phyloP scores from a whole-genome alignment of 2,888 invertebrate genomes.

The Selenia dentaria region DNA sequence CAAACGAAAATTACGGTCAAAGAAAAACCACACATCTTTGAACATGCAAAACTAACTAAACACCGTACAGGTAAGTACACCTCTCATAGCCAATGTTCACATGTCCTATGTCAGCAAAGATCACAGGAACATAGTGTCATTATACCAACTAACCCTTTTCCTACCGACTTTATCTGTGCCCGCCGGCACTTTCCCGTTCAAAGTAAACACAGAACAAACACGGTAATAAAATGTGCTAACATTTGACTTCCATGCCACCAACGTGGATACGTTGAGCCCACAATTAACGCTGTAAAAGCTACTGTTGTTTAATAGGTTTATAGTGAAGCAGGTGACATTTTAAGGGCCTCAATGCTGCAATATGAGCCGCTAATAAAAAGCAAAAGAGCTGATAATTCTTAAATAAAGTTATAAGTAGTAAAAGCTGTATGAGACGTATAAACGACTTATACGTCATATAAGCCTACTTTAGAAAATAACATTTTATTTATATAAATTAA shows the following conservation, averaged over 20 bases:
- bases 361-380: too few relatives aligned
- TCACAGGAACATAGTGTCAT: conserved; percentile 31
- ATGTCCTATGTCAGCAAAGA: conserved; percentile 42
- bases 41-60: not conserved
- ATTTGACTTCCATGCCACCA: conserved; percentile 67
- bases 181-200: conserved; percentile 52
- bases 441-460: too few relatives aligned
- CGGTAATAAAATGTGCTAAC: conserved; percentile 71
- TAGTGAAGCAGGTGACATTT: conserved; percentile 6
- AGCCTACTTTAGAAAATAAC: too few relatives aligned
- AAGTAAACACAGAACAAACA: conserved; percentile 66
- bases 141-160: conserved; percentile 43
- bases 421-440: too few relatives aligned
- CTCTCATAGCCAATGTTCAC: not conserved
- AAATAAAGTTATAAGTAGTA: too few relatives aligned
- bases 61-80: not conserved
- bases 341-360: too few relatives aligned
- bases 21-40: not conserved
- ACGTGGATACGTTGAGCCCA: conserved; percentile 50
- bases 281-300: conserved; percentile 45
- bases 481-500: too few relatives aligned
- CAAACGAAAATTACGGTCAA: not conserved
- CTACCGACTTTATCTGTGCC: conserved; percentile 37
- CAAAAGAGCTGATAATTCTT: too few relatives aligned
- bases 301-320: conserved; percentile 12